Percentiles rank a stretch among this genome's conserved stretches.
Evolutionary conservation across 1,140 invertebrate genomes (phyloP).

Genomic region (Stegodyphus dumicola): DNA sequence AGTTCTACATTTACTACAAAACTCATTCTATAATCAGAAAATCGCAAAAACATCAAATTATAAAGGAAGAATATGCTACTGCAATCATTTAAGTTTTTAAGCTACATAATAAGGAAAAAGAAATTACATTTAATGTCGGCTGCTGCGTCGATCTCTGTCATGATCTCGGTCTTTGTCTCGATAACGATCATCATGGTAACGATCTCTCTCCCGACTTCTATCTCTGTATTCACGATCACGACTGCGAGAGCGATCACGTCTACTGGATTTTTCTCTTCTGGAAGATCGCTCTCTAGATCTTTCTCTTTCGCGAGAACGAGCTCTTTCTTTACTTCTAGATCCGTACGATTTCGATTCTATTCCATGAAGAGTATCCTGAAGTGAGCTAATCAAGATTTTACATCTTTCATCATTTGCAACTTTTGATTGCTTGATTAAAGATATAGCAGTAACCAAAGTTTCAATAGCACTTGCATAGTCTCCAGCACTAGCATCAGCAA

Average conservation of each 20-base stretch:
- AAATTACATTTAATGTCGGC: slow-evolving; percentile 61
- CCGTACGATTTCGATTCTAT: slow-evolving; percentile 97
- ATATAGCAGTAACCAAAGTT: slow-evolving; percentile 97
- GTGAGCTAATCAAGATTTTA: slow-evolving; percentile 95
- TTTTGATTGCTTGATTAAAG: slow-evolving; percentile 98
- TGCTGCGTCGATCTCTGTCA: slow-evolving; percentile 62
- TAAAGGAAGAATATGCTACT: too few species aligned
- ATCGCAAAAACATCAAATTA: too few species aligned
- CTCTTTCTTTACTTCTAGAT: slow-evolving; percentile 68
- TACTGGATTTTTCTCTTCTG: slow-evolving; percentile 65
- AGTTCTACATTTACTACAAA: neutral
- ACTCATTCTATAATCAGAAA: too few species aligned
- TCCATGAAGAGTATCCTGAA: slow-evolving; percentile 95
- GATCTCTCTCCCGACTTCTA: slow-evolving; percentile 78
- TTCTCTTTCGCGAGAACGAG: slow-evolving; percentile 71
- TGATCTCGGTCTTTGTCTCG: slow-evolving; percentile 66
- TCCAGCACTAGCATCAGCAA: slow-evolving; percentile 92
- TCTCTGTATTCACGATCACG: slow-evolving; percentile 70
- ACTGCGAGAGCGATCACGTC: slow-evolving; percentile 69
- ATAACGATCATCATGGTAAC: slow-evolving; percentile 70
- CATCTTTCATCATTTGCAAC: slow-evolving; percentile 97
- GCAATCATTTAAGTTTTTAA: neutral
- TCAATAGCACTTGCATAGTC: slow-evolving; percentile 98
- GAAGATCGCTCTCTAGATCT: slow-evolving; percentile 64
- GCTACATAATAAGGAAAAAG: slow-evolving; percentile 5